Base-by-base conservation (phyloP, 2,797 vertebrate genomes). In the Siniperca scherzeri region DNA sequence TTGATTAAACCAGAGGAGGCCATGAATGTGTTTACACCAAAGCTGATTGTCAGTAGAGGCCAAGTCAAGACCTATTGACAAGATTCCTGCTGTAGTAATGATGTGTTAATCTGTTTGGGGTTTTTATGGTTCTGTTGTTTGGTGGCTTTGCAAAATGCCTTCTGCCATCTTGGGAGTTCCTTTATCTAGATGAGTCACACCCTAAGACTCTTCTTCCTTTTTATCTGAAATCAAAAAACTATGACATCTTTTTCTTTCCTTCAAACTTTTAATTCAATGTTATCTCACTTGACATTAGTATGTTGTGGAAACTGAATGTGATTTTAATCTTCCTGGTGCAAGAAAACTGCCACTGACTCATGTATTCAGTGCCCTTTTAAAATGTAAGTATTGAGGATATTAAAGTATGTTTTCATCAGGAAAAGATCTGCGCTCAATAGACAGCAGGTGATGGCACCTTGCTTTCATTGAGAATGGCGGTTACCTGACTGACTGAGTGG, bases 81-180 rank as follows among this genome's bases (percentile, higher is more conserved):
- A 38, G 60, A 42, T 57, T 50, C 21, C 44, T n/a, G 0, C 30
- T 70, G 14, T 2, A 38, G 48, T 53, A n/a, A 65, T 56, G 3
- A 44, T 52, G 11, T 67, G 5, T 46, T 66, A 1, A 72, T 78
- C 16, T 36, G 44, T 25, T 42, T 42, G 7, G 25, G 14, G 59
- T 5, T 56, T 55, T 25, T 57, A 65, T 56, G 17, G 16, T 64
- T 67, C 25, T 62, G 11, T 36, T 53, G 25, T 77, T 50, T 65
- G 25, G 70, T 46, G 53, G 21, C 33, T 59, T 80, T 70, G 25
- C n/a, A 52, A 61, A 74, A 78, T 4, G 6, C 19, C 6, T 42
- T 1, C 44, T 77, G 13, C 2, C 19, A 14, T 77, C 22, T 38
- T 76, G 16, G 70, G 62, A 40, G 81, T 88, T 88, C 60, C 70